These are phyloP conservation scores for Epizoanthus illoricatus DNA, from an alignment of 92 coral and sea anemone species.

Conservation along the genomic window DNA sequence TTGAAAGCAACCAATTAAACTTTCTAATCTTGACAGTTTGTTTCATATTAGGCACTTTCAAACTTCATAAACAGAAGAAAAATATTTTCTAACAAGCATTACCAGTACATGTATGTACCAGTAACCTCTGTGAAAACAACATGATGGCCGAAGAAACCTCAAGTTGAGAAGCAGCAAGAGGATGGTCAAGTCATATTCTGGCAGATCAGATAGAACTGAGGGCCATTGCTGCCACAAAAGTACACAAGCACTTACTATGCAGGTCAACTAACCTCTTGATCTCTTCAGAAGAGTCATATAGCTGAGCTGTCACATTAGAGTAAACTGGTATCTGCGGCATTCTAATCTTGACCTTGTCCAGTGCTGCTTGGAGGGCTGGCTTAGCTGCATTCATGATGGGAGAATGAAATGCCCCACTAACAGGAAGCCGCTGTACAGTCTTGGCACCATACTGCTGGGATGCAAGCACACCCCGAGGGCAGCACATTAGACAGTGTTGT, in stretches of 20 bases:
- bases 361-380: slow-evolving; percentile 55
- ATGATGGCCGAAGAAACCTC: no score
- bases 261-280: slow-evolving; percentile 64
- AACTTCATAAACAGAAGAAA: no score
- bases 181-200: no score
- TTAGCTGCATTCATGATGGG: slow-evolving; percentile 84
- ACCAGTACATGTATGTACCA: no score
- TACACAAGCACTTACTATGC: not conserved
- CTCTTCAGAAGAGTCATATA: slow-evolving; percentile 62
- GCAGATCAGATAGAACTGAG: no score
- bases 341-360: slow-evolving; percentile 46
- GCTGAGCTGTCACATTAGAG: slow-evolving; percentile 86
- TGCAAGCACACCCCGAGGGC: no score
- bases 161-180: no score
- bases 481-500: not conserved
- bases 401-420: slow-evolving; percentile 96
- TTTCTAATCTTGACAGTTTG: no score
- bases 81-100: no score
- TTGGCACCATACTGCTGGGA: slow-evolving; percentile 79
- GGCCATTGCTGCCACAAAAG: not conserved
- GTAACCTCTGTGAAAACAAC: no score
- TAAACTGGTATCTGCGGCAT: slow-evolving; percentile 74
- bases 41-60: no score
- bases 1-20: no score
- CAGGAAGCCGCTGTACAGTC: slow-evolving; percentile 68